These are phyloP conservation scores for Lagopus muta DNA, from an alignment of 2,113 vertebrate species.

Conservation along the genomic window DNA sequence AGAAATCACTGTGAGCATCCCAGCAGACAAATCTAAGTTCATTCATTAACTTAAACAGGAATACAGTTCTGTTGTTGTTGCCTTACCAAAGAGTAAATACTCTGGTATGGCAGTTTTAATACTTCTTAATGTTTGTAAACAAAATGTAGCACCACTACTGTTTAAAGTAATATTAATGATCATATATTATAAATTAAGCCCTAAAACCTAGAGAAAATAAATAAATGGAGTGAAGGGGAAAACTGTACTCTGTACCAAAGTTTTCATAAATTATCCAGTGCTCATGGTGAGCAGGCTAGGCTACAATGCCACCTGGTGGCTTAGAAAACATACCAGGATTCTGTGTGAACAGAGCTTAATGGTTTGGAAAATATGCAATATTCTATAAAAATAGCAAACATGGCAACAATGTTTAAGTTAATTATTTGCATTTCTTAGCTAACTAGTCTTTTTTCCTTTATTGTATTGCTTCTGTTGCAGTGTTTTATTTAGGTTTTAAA, in stretches of 20 bases:
- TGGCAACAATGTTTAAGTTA: not conserved
- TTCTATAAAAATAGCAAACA: slow-evolving; percentile 31
- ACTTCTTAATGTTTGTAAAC: not conserved
- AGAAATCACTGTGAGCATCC: slow-evolving; percentile 6
- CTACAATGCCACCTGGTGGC: slow-evolving; percentile 95
- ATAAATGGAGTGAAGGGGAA: not conserved
- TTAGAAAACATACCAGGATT: slow-evolving; percentile 29
- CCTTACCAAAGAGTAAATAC: not conserved
- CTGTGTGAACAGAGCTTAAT: not conserved
- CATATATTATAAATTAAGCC: not conserved
- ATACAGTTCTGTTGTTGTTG: not conserved
- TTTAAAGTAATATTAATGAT: not conserved
- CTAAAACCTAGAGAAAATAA: not conserved
- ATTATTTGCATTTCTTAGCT: not conserved
- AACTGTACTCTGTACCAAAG: not conserved
- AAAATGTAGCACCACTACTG: not conserved
- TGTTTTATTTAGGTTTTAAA: slow-evolving; percentile 20
- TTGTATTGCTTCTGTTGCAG: not conserved
- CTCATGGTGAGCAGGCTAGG: slow-evolving; percentile 78
- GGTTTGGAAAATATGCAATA: slow-evolving; percentile 9
- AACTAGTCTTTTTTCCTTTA: not conserved
- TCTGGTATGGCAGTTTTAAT: not conserved
- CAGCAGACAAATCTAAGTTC: slow-evolving; percentile 17
- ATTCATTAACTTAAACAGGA: slow-evolving; percentile 10
- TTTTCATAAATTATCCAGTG: not conserved